phyloP scores from a whole-genome alignment of 2,888 invertebrate species.

The Pemphredon lugubris region DNA sequence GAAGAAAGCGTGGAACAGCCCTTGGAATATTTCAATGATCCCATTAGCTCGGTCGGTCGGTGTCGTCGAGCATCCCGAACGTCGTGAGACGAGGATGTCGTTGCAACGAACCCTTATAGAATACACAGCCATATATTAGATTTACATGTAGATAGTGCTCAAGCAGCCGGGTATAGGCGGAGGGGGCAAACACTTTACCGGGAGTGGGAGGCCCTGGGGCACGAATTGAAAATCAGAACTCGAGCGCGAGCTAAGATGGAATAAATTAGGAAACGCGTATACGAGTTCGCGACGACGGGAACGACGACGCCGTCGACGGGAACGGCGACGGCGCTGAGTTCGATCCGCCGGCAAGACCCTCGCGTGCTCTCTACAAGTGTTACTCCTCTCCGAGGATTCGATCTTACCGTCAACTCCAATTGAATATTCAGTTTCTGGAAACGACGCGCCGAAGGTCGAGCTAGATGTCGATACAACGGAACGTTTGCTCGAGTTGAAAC shows the following conservation, averaged over 20 bases:
- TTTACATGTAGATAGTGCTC: conserved; percentile 79
- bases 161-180: conserved; percentile 66
- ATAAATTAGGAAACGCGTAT: conserved; percentile 71
- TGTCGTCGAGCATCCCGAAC: conserved; percentile 37
- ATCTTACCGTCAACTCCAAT: conserved; percentile 3
- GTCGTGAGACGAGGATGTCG: conserved; percentile 36
- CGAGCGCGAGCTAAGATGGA: conserved; percentile 75
- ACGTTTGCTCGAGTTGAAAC: background rate
- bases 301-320: no score
- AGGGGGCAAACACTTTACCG: conserved; percentile 59
- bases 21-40: conserved; percentile 53
- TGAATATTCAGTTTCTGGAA: conserved; percentile 19
- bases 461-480: background rate
- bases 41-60: conserved; percentile 52
- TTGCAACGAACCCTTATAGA: conserved; percentile 60
- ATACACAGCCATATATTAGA: conserved; percentile 74
- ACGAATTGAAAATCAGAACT: conserved; percentile 75
- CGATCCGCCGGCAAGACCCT: background rate
- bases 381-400: conserved; percentile 16
- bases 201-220: conserved; percentile 62
- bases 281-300: conserved; percentile 10
- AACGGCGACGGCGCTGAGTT: no score
- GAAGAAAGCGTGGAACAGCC: no score
- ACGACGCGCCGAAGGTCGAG: background rate
- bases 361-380: background rate